Evolutionary conservation across 2,888 invertebrate genomes (phyloP).

Genomic region (Drosophila infuscata): DNA sequence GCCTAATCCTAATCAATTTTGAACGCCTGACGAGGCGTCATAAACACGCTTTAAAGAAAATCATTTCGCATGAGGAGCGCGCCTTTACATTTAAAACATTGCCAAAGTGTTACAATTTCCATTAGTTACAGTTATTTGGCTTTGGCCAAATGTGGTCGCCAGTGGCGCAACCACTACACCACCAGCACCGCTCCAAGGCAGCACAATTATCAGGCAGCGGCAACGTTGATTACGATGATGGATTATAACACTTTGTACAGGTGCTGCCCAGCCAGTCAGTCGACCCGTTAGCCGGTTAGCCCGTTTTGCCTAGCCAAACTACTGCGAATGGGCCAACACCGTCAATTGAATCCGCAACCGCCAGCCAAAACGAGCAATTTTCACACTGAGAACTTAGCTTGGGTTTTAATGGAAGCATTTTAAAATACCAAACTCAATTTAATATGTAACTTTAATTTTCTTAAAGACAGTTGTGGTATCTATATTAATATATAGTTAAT

Average conservation of each 20-base stretch:
- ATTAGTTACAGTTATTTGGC: constrained; percentile 80
- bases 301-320: constrained; percentile 21
- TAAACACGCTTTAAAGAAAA: constrained; percentile 74
- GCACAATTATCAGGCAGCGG: constrained; percentile 71
- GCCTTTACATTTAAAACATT: constrained; percentile 64
- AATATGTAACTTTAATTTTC: background rate
- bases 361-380: constrained; percentile 34
- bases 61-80: constrained; percentile 57
- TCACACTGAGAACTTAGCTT: background rate
- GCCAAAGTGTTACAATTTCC: constrained; percentile 81
- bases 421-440: background rate
- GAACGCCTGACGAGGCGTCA: constrained; percentile 79
- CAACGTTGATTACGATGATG: constrained; percentile 78
- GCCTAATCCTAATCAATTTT: constrained; percentile 78
- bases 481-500: background rate
- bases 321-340: constrained; percentile 16
- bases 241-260: constrained; percentile 77
- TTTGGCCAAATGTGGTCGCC: constrained; percentile 59
- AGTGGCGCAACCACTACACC: constrained; percentile 64
- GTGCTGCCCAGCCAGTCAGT: constrained; percentile 23
- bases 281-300: constrained; percentile 5
- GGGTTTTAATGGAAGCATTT: background rate
- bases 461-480: background rate
- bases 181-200: constrained; percentile 36
- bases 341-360: constrained; percentile 35